These are phyloP conservation scores for Laticauda colubrina DNA, from an alignment of 2,113 vertebrate species.

Conservation along the genomic window DNA sequence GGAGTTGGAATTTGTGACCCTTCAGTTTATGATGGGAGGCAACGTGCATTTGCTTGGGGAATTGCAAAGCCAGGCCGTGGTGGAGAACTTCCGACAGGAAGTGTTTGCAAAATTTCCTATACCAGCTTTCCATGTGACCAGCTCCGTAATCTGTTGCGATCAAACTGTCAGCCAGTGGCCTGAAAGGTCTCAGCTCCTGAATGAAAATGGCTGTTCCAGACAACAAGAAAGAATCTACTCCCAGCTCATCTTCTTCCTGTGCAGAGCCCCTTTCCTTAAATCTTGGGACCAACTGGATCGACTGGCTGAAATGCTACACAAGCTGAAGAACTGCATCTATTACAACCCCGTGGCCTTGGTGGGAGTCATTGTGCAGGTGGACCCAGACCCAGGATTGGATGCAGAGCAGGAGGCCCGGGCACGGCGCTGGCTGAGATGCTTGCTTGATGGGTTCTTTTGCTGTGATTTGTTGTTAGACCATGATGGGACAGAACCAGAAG, in stretches of 20 bases:
- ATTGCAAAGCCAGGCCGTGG: constrained; percentile 20
- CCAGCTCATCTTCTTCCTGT: constrained; percentile 34
- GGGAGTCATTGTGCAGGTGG: constrained; percentile 28
- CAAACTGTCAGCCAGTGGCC: background rate
- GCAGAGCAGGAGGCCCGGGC: constrained; percentile 26
- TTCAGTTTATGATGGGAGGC: constrained; percentile 37
- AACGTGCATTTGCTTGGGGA: constrained; percentile 27
- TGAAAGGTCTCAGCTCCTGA: background rate
- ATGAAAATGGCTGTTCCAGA: constrained; percentile 11
- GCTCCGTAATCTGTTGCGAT: constrained; percentile 23
- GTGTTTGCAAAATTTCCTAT: constrained; percentile 34
- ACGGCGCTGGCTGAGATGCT: constrained; percentile 20
- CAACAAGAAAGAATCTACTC: constrained; percentile 36
- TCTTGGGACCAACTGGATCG: constrained; percentile 22
- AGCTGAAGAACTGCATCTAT: constrained; percentile 29
- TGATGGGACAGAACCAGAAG: constrained; percentile 24
- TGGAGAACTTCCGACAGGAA: constrained; percentile 31
- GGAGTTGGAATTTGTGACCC: constrained; percentile 34
- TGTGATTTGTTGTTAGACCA: constrained; percentile 18
- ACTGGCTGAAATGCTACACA: constrained; percentile 26
- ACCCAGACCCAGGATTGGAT: constrained; percentile 19
- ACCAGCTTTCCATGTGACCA: constrained; percentile 25
- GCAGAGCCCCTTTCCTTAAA: constrained; percentile 25
- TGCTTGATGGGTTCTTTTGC: constrained; percentile 33
- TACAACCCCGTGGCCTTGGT: constrained; percentile 31